phyloP scores from a whole-genome alignment of 2,113 vertebrate genomes.

The Synodontis membranacea region DNA sequence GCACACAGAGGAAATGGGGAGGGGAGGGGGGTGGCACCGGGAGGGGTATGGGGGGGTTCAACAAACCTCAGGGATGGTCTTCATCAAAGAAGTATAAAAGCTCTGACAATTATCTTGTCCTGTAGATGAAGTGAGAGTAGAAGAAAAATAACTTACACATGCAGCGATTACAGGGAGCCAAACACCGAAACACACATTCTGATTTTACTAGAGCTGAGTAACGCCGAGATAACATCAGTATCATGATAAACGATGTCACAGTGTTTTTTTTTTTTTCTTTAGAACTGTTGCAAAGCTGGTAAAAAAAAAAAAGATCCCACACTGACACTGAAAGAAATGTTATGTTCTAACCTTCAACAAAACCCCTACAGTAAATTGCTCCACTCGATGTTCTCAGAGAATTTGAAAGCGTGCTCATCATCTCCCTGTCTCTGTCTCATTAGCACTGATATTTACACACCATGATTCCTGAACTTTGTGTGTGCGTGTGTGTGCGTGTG shows the following conservation, averaged over 20 bases:
- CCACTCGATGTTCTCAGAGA: not conserved
- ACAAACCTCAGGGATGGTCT: conserved; percentile 35
- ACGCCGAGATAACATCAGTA: too few species aligned
- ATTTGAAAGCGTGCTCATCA: conserved; percentile 6
- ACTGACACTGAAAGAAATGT: not conserved
- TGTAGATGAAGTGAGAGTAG: not conserved
- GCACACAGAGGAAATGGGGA: conserved; percentile 38
- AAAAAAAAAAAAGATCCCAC: too few species aligned
- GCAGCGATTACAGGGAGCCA: conserved; percentile 9
- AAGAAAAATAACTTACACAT: conserved; percentile 1
- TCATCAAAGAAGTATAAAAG: conserved; percentile 40
- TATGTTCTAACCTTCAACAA: not conserved
- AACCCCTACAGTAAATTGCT: not conserved
- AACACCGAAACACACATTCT: not conserved
- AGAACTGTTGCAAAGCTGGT: too few species aligned
- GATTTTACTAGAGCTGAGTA: too few species aligned
- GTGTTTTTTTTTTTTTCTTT: too few species aligned
- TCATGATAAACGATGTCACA: not conserved
- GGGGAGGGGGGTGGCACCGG: not conserved
- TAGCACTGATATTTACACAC: conserved; percentile 47
- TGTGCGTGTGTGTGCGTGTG: not conserved
- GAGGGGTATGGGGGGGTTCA: not conserved
- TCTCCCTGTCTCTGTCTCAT: not conserved
- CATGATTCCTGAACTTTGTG: conserved; percentile 7
- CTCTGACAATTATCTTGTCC: conserved; percentile 14